Percentiles rank a stretch among this genome's conserved stretches.
Conservation (phyloP, 1,140 invertebrate genomes). For the Zaprionus tsacasi region DNA sequence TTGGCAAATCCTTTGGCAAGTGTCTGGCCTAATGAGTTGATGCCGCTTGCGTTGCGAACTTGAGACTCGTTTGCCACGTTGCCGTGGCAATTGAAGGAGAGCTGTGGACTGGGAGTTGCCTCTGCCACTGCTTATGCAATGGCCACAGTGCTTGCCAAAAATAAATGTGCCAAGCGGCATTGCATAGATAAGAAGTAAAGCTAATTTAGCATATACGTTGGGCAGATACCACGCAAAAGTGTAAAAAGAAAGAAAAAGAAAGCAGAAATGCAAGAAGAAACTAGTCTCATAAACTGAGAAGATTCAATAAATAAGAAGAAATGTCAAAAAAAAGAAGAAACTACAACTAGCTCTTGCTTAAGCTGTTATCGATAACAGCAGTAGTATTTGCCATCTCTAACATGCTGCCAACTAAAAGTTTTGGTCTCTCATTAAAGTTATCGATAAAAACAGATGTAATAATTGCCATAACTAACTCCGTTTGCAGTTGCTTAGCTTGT, state of each 20-base stretch:
- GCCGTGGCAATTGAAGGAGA: slow-evolving; percentile 5
- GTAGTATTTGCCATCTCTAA: neutral
- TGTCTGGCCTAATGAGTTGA: slow-evolving; percentile 78
- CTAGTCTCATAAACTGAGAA: no score
- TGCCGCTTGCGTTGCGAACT: slow-evolving; percentile 30
- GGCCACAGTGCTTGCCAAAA: slow-evolving; percentile 43
- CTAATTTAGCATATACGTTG: neutral
- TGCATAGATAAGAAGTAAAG: slow-evolving; percentile 18
- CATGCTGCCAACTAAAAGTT: no score
- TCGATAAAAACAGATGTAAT: no score
- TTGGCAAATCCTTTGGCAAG: slow-evolving; percentile 71
- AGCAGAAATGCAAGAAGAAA: no score
- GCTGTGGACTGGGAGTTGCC: neutral
- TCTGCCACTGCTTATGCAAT: slow-evolving; percentile 42
- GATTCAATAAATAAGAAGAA: no score
- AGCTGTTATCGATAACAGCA: neutral
- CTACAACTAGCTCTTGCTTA: no score
- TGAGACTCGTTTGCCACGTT: slow-evolving; percentile 23
- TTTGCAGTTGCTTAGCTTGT: neutral
- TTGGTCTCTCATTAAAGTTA: no score
- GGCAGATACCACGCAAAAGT: slow-evolving; percentile 6
- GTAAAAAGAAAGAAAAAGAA: no score
- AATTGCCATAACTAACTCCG: neutral
- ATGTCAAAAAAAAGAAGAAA: no score
- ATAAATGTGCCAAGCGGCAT: slow-evolving; percentile 35